Percentiles rank a stretch among this genome's conserved stretches.
phyloP scores from a whole-genome alignment of 2,113 vertebrate genomes.

The Dolichotis patagonum region DNA sequence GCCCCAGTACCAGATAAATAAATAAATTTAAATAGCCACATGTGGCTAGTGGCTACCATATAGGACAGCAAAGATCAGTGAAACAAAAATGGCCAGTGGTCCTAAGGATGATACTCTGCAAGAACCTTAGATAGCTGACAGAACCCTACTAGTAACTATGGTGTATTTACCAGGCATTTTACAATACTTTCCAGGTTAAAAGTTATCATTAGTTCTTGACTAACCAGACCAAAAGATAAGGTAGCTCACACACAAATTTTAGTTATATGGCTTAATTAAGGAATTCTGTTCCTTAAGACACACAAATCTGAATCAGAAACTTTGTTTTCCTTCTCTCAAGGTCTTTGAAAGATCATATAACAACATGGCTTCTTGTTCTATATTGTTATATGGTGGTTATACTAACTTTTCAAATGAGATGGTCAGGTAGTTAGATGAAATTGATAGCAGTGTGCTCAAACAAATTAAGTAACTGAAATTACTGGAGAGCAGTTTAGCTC shows the following conservation, averaged over 20 bases:
- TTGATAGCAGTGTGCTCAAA: neutral
- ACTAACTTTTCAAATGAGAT: neutral
- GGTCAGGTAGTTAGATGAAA: neutral
- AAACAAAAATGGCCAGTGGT: neutral
- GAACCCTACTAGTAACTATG: neutral
- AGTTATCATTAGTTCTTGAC: neutral
- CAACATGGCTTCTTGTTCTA: neutral
- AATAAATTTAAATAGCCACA: neutral
- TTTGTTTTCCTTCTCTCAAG: neutral
- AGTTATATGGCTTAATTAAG: neutral
- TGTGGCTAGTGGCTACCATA: neutral
- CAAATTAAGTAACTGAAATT: constrained; percentile 26
- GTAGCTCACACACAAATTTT: neutral
- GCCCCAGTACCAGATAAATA: too few species aligned
- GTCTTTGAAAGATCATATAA: neutral
- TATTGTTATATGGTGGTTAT: neutral
- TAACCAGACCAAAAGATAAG: constrained; percentile 15
- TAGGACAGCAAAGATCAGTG: neutral
- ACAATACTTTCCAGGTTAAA: constrained; percentile 20
- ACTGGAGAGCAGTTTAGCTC: neutral
- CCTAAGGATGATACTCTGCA: neutral
- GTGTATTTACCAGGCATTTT: neutral
- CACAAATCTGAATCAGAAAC: neutral
- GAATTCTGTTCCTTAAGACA: constrained; percentile 39
- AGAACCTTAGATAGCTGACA: neutral